Evolutionary conservation across 2,113 vertebrate species (phyloP).

Genomic region (Oreochromis niloticus): DNA sequence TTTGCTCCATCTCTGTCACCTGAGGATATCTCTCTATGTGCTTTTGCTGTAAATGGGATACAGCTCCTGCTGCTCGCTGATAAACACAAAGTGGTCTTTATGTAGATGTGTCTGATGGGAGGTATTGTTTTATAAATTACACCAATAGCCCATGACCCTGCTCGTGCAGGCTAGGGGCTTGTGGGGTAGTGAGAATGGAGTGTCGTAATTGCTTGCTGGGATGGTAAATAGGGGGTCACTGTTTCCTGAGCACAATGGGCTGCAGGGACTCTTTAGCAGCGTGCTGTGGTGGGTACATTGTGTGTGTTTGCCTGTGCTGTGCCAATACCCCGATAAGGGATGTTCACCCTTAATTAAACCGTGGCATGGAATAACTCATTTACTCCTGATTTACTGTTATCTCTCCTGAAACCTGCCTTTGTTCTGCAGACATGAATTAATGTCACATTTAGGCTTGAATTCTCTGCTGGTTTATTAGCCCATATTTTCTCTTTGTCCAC

Average conservation of each 20-base stretch:
- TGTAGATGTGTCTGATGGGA: constrained; percentile 18
- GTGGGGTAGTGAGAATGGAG: constrained; percentile 28
- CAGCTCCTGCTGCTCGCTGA: constrained; percentile 32
- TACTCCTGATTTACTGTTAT: constrained; percentile 1
- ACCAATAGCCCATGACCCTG: constrained; percentile 31
- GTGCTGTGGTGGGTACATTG: constrained; percentile 39
- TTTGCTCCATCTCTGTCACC: not conserved
- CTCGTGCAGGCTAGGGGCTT: constrained; percentile 25
- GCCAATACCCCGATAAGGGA: constrained; percentile 59
- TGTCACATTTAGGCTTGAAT: not conserved
- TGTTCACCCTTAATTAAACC: constrained; percentile 27
- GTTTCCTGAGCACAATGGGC: constrained; percentile 61
- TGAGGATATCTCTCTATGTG: not conserved
- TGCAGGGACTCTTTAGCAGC: constrained; percentile 30
- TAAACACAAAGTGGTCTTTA: constrained; percentile 44
- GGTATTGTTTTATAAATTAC: constrained; percentile 50
- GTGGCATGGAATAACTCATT: constrained; percentile 9
- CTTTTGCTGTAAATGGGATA: constrained; percentile 22
- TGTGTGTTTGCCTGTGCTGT: constrained; percentile 31
- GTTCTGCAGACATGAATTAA: not conserved
- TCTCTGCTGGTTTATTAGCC: not conserved
- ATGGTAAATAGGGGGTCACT: constrained; percentile 54
- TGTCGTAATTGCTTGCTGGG: constrained; percentile 52
- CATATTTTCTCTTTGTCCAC: not conserved
- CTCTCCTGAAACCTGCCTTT: not conserved